Evolutionary conservation across 2,113 vertebrate species (phyloP).

Genomic region (Syngnathus scovelli): DNA sequence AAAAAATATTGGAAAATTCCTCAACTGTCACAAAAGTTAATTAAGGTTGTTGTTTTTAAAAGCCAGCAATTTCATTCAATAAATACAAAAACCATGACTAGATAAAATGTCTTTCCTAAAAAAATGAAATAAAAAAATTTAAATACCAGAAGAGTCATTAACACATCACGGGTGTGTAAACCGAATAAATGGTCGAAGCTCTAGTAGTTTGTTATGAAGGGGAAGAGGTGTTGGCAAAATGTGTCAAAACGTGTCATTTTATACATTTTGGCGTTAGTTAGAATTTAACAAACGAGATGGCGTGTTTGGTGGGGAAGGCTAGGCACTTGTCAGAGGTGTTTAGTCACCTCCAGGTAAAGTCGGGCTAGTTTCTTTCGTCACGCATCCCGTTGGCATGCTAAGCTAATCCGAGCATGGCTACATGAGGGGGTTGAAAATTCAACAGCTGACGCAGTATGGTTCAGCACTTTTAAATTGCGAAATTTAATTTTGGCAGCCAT

Average conservation of each 20-base stretch:
- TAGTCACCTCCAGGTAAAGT: neutral
- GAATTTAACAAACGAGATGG: slow-evolving; percentile 2
- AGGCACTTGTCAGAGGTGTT: slow-evolving; percentile 1
- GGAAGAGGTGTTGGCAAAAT: neutral
- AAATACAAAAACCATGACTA: neutral
- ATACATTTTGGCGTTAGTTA: neutral
- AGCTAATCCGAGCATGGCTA: neutral
- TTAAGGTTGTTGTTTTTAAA: neutral
- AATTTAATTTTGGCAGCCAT: too few species aligned
- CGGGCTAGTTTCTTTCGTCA: neutral
- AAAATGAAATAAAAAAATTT: too few species aligned
- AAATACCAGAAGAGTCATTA: neutral
- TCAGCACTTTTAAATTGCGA: neutral
- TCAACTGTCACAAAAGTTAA: neutral
- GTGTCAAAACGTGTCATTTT: slow-evolving; percentile 4
- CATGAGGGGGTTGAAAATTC: neutral
- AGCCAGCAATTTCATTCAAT: neutral
- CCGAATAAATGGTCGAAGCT: neutral
- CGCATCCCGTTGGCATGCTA: slow-evolving; percentile 1
- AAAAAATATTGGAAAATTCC: neutral
- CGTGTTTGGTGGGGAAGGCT: neutral
- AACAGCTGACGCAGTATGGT: neutral
- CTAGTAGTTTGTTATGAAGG: neutral
- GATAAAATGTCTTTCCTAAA: neutral
- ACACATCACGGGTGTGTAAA: neutral